Evolutionary conservation across 1,140 invertebrate species (phyloP).

Genomic region (Phocides pigmalion): DNA sequence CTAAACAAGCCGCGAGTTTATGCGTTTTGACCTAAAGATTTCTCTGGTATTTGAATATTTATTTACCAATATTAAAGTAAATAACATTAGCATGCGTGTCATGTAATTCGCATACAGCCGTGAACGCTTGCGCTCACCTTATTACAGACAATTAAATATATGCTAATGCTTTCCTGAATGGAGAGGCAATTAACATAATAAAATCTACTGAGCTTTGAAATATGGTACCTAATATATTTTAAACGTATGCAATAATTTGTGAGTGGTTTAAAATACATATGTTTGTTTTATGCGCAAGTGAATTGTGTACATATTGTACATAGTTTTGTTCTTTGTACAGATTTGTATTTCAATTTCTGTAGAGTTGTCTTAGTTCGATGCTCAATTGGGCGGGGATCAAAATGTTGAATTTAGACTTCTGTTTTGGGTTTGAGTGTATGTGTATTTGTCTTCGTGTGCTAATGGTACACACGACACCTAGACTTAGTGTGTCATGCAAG

Average conservation of each 20-base stretch:
- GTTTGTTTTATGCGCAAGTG: not conserved
- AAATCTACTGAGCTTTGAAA: not conserved
- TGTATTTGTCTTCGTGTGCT: too few species aligned
- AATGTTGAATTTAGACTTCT: too few species aligned
- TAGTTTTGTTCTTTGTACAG: not conserved
- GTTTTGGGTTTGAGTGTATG: too few species aligned
- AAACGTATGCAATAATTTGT: not conserved
- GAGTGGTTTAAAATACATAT: not conserved
- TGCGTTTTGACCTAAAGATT: too few species aligned
- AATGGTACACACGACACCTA: too few species aligned
- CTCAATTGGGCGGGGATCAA: too few species aligned
- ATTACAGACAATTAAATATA: not conserved
- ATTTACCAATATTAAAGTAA: too few species aligned
- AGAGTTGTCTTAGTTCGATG: too few species aligned
- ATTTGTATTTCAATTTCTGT: not conserved
- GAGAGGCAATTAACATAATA: not conserved
- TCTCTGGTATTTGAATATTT: too few species aligned
- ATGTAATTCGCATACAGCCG: not conserved
- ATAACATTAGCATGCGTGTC: too few species aligned
- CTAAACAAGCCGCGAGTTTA: too few species aligned
- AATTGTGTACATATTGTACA: not conserved
- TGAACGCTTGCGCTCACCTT: not conserved
- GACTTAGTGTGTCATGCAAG: too few species aligned
- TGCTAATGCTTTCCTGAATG: not conserved
- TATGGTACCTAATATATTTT: not conserved